A percentile compares a stretch with the other conserved stretches of the same genome.
These are phyloP conservation scores for Lytechinus pictus DNA, from an alignment of 35 echinoderm and acorn worm species.

Conservation along the genomic window DNA sequence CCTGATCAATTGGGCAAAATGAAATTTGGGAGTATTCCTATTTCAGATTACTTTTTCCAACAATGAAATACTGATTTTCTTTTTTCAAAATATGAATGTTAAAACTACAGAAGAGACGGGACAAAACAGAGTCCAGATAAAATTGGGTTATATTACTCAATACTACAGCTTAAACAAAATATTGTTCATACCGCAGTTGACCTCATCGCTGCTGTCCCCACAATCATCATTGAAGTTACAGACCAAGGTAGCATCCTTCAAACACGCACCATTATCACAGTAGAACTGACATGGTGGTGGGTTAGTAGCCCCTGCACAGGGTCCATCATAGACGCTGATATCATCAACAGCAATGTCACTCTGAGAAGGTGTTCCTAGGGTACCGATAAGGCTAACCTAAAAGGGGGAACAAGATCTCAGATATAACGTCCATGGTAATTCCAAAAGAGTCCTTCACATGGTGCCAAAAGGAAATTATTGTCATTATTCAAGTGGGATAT, in stretches of 20 bases:
- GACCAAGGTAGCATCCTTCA: constrained; percentile 48
- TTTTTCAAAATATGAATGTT: no score
- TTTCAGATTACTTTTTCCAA: no score
- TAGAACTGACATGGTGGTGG: constrained; percentile 66
- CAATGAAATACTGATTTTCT: no score
- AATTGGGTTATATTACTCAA: no score
- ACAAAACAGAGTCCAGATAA: no score
- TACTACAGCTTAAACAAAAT: no score
- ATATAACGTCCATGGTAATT: background rate
- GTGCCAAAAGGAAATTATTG: no score
- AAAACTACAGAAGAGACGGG: no score
- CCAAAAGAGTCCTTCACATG: background rate
- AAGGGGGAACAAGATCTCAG: background rate
- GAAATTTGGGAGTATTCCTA: no score
- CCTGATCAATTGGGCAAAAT: no score
- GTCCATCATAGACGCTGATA: constrained; percentile 26
- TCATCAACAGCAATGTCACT: constrained; percentile 97
- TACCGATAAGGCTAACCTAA: constrained; percentile 72
- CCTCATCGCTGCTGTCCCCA: constrained; percentile 80
- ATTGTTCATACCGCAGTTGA: constrained; percentile 75
- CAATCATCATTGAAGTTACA: constrained; percentile 89
- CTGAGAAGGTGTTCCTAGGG: constrained; percentile 52
- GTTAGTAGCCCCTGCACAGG: constrained; percentile 56
- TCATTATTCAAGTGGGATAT: no score
- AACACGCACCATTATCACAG: constrained; percentile 64